Evolutionary conservation across 2,888 invertebrate genomes (phyloP).

Genomic region (Coelinius sp.): DNA sequence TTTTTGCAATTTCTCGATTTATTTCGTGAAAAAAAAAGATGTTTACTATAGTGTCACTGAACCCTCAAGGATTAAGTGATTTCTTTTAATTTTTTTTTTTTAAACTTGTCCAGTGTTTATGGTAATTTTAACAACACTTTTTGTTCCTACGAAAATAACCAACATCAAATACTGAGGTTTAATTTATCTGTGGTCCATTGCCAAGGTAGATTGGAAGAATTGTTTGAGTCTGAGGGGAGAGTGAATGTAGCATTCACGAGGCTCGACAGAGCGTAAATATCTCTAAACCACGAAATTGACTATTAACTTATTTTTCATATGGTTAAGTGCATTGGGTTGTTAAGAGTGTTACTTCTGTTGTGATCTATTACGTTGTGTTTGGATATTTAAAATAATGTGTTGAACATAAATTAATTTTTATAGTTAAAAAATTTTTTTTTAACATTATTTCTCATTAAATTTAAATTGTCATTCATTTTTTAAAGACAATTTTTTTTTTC

Average conservation of each 20-base stretch:
- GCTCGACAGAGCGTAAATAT: slow-evolving; percentile 27
- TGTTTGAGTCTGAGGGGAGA: slow-evolving; percentile 5
- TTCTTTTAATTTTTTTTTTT: background rate
- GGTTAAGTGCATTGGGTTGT: background rate
- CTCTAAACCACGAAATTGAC: background rate
- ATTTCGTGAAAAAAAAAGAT: too few species aligned
- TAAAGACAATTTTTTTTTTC: too few species aligned
- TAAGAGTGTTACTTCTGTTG: background rate
- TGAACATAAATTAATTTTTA: background rate
- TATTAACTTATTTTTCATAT: slow-evolving; percentile 14
- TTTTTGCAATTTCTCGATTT: background rate
- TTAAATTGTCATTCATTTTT: background rate
- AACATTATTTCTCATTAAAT: background rate
- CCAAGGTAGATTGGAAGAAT: slow-evolving; percentile 28
- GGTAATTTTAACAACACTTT: slow-evolving; percentile 4
- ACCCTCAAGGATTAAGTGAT: background rate
- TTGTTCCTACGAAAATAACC: background rate
- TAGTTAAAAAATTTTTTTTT: background rate
- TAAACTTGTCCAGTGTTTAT: background rate
- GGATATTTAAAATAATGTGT: background rate
- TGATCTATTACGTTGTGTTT: background rate
- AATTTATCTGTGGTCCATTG: slow-evolving; percentile 27
- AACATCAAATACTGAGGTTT: background rate
- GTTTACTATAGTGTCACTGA: background rate
- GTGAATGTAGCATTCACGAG: slow-evolving; percentile 18